Conservation (phyloP, 2,888 invertebrate genomes). For the Uloborus plumipes region DNA sequence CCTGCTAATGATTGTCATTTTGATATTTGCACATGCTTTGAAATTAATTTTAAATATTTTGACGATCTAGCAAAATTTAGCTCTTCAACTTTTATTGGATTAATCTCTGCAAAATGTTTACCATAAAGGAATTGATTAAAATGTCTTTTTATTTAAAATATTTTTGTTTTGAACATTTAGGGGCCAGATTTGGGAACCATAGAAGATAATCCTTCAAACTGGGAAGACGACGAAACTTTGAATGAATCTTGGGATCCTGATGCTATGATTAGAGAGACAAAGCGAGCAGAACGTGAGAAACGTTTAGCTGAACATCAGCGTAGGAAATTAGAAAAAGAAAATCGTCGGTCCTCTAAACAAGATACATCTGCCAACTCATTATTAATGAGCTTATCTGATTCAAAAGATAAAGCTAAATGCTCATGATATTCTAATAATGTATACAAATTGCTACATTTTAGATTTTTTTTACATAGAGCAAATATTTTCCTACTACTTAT, state of each 20-base stretch:
- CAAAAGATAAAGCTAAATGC: conserved; percentile 53
- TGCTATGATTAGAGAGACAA: conserved; percentile 42
- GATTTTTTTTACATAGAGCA: no score
- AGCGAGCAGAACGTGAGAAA: conserved; percentile 54
- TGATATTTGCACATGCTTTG: neutral
- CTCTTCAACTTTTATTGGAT: neutral
- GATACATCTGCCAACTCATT: conserved; percentile 31
- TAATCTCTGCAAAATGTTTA: neutral
- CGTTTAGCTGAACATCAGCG: conserved; percentile 59
- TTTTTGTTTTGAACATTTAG: conserved; percentile 24
- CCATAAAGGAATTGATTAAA: neutral
- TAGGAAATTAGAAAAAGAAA: conserved; percentile 58
- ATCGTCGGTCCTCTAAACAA: conserved; percentile 21
- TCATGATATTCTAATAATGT: conserved; percentile 29
- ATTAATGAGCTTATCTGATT: conserved; percentile 45
- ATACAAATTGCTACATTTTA: no score
- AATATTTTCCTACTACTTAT: no score
- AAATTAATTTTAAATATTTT: neutral
- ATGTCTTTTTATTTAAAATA: neutral
- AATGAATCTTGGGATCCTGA: conserved; percentile 56
- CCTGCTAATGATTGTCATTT: neutral
- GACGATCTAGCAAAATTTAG: neutral
- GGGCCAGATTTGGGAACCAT: conserved; percentile 55
- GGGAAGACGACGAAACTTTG: conserved; percentile 49
- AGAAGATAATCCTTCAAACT: conserved; percentile 53